phyloP scores from a whole-genome alignment of 2,113 vertebrate genomes.

The Merops nubicus region DNA sequence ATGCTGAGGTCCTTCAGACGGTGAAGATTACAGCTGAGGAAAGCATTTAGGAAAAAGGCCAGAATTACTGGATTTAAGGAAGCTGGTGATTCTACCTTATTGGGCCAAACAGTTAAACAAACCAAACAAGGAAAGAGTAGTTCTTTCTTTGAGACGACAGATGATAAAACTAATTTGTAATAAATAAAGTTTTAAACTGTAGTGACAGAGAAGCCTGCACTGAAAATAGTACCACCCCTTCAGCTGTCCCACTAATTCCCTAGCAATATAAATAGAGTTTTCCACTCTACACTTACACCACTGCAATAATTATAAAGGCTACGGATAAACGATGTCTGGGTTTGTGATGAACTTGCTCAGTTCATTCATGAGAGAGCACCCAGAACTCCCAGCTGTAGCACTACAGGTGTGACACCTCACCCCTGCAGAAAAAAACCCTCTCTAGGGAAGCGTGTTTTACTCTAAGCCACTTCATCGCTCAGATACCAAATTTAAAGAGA shows the following conservation, averaged over 20 bases:
- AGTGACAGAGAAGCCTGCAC: neutral
- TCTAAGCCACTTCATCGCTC: neutral
- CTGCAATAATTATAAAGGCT: neutral
- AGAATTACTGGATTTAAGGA: neutral
- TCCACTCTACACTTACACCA: neutral
- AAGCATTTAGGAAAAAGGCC: neutral
- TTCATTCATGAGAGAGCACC: neutral
- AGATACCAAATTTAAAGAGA: neutral
- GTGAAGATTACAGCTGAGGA: neutral
- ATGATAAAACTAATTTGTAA: neutral
- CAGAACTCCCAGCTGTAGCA: neutral
- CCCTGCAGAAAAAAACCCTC: neutral
- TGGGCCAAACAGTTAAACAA: neutral
- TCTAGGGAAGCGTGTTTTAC: neutral
- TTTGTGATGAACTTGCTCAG: neutral
- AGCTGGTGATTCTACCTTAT: neutral
- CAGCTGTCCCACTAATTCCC: constrained; percentile 4
- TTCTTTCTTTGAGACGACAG: neutral
- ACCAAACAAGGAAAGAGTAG: neutral
- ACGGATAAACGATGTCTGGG: neutral
- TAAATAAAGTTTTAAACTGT: neutral
- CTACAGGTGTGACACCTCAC: fast-evolving
- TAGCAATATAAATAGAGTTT: neutral
- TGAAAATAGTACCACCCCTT: neutral
- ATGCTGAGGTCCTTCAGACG: neutral